Conservation (phyloP, 2,113 vertebrate genomes). For the Megaleporinus macrocephalus region DNA sequence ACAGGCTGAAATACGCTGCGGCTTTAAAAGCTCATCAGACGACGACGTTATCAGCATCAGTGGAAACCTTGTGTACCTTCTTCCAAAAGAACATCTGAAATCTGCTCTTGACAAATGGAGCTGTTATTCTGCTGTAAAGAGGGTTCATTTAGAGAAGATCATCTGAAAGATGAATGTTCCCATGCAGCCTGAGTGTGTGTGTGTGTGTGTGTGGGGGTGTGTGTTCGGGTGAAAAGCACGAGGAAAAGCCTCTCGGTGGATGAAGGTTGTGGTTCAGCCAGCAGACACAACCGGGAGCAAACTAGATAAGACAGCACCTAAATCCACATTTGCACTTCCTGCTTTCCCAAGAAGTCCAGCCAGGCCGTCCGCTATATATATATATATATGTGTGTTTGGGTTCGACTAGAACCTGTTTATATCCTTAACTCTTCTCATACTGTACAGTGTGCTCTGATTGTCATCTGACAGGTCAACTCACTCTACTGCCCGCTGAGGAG, state of each 20-base stretch:
- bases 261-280: conserved; percentile 37
- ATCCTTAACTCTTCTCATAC: too few species aligned
- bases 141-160: not conserved
- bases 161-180: conserved; percentile 14
- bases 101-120: not conserved
- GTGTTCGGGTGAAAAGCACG: conserved; percentile 24
- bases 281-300: conserved; percentile 42
- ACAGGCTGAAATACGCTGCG: not conserved
- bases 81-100: not conserved
- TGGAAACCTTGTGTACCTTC: not conserved
- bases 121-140: not conserved
- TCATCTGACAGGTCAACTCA: too few species aligned
- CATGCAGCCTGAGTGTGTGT: not conserved
- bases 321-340: conserved; percentile 35
- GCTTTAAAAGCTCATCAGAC: not conserved
- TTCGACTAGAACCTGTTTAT: too few species aligned
- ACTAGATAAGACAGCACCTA: conserved; percentile 46
- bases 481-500: too few species aligned
- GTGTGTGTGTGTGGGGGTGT: conserved; percentile 11
- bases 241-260: conserved; percentile 30
- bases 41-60: not conserved
- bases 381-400: not conserved
- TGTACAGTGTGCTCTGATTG: too few species aligned
- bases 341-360: conserved; percentile 46
- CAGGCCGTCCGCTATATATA: not conserved